Evolutionary conservation across 2,888 invertebrate species (phyloP), one percentile per base, ranked within the genome.

Genomic region (Drosophila putrida): DNA sequence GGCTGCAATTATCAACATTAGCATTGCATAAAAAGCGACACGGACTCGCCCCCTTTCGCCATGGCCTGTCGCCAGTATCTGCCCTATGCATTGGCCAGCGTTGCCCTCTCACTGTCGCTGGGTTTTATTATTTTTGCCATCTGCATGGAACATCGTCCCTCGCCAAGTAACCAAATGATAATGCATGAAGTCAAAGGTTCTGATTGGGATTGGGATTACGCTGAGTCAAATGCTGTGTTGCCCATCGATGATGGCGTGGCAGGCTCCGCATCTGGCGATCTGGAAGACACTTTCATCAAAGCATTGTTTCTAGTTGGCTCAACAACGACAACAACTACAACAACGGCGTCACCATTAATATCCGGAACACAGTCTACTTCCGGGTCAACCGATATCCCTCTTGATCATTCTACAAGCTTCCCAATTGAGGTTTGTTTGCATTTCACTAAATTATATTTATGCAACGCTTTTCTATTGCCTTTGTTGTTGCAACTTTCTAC

Each of bases 101-200:
- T 66, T 15, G 75, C 70, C 25, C 50, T 87, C n/a, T 8, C 69
- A 39, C 62, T 83, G 61, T 82, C 90, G 62, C 68, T 75, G 59
- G 88, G 73, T 54, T 77, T 91, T 28, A 89, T 91, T 76, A 78
- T 80, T 50, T 86, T 84, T 64, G 90, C 87, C 70, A 89, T 90
- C 75, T 80, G 76, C 66, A 78, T 81, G 70, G 73, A 84, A 41
- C 76, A 75, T 49, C 51, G 69, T 11, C 49, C 46, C 31, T 51
- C 67, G 53, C 69, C 71, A 5, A 31, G 3, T 44, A 80, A 81
- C 35, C 58, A 53, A 43, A 47, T 81, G 46, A 74, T 70, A 44
- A 53, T 69, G 35, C 49, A 58, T 20, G n/a, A 35, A 35, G 33
- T 54, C 25, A 20, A 57, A 13, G 13, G 38, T 9, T 8, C 43